Evolutionary conservation across 2,113 vertebrate genomes (phyloP).

Genomic region (Mixornis gularis): DNA sequence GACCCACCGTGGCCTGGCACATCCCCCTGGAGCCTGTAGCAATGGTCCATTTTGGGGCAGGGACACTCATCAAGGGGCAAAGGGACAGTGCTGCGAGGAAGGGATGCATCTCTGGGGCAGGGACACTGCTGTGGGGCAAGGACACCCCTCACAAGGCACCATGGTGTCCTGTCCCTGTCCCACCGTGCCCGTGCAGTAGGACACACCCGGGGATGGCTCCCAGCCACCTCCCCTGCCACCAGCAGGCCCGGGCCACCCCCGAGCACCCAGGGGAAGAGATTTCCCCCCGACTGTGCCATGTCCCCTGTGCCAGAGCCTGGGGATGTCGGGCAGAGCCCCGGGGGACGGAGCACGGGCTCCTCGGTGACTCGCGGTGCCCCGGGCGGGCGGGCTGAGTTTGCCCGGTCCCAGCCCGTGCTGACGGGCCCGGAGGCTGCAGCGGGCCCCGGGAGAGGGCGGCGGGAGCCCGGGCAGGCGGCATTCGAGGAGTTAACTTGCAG

Average conservation of each 20-base stretch:
- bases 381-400: not conserved
- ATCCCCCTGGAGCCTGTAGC: not conserved
- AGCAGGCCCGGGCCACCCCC: rapidly evolving
- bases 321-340: rapidly evolving
- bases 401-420: not conserved
- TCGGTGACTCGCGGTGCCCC: rapidly evolving
- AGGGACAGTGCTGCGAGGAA: not conserved
- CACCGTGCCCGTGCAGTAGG: not conserved
- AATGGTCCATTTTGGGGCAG: not conserved
- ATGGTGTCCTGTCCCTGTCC: rapidly evolving
- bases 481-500: constrained; percentile 69
- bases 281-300: rapidly evolving
- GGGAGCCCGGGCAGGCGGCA: constrained; percentile 27
- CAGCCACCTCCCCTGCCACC: not conserved
- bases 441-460: not conserved
- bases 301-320: not conserved
- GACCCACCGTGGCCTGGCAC: not conserved
- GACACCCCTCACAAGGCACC: too few relatives aligned
- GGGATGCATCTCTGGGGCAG: not conserved
- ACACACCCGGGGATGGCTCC: not conserved
- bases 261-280: not conserved
- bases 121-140: not conserved
- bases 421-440: not conserved
- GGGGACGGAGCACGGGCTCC: rapidly evolving
- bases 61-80: rapidly evolving